Base-by-base conservation (phyloP, 2,888 invertebrate species). In the Agelastica alni region DNA sequence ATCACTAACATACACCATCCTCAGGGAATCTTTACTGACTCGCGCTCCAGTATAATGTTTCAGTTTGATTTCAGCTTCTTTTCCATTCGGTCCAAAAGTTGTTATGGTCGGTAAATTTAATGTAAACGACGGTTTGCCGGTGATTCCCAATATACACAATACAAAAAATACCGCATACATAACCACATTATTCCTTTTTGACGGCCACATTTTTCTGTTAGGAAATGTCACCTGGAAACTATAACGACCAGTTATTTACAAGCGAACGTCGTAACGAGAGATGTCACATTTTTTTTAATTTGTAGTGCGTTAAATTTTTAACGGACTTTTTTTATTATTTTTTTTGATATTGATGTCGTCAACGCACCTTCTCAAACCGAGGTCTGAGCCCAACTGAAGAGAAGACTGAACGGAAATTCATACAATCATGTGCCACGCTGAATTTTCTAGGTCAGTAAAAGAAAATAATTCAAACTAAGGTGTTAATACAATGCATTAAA, bases 1-100 rank as follows among this genome's bases (percentile, higher is more conserved):
- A 70, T 91, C 92, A 77, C 89, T 83, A 76, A 84, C 83, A 75
- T 90, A 91, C 59, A 90, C 85, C 86, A 88, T 87, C 57, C 85
- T 77, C 47, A 87, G 78, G 2, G 89, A 86, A 65, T 87, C 85
- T 70, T 85, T 84, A 59, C 78, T 79, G 32, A 85, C 77, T 32
- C 88, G 79, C 56, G 83, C 78, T 3, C 88, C 89, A 59, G 85
- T 86, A 75, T 80, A 86, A 81, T 79, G 74, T 84, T 85, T 59
- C 80, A 78, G 3, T 78, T 31, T 28, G 9, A 16, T 28, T 6
- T 31, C 18, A 9, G 32, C 26, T 17, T 42, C 61, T 56, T 46
- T 64, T 2, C 46, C 59, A 9, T 67, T 63, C 4, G 63, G 64
- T 6, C 61, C 58, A 46, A 70, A 68, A 13, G 67, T 58, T 3